These are phyloP conservation scores for Lepidocyrtinus sp. DNA, from an alignment of 2,888 invertebrate species.

Conservation along the genomic window DNA sequence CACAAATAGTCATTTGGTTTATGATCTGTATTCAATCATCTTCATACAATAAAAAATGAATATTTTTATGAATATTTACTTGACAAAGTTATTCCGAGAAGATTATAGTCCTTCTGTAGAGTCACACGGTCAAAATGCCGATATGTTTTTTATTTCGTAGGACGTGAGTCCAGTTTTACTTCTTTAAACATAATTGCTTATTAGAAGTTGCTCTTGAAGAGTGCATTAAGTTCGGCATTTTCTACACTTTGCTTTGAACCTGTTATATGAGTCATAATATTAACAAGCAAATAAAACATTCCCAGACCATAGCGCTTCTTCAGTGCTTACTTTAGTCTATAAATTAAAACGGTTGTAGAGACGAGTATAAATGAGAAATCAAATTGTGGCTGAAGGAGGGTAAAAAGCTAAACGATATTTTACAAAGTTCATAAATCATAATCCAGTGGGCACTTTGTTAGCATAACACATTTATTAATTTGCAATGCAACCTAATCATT, in stretches of 20 bases:
- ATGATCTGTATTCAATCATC: constrained; percentile 17
- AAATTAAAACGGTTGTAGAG: not conserved
- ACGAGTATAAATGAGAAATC: no score
- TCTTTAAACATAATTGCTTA: not conserved
- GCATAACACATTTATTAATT: constrained; percentile 47
- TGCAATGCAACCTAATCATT: constrained; percentile 37
- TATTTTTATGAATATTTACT: not conserved
- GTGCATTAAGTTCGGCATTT: constrained; percentile 31
- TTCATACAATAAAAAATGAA: no score
- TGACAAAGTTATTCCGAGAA: not conserved
- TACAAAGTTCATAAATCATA: constrained; percentile 42
- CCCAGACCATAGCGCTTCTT: not conserved
- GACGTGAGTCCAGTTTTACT: no score
- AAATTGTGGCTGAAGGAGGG: no score
- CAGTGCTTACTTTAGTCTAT: not conserved
- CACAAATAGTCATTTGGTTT: no score
- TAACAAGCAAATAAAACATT: constrained; percentile 42
- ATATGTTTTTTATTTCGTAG: no score
- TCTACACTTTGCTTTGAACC: constrained; percentile 37
- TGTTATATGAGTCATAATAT: constrained; percentile 42
- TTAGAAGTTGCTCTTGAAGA: not conserved
- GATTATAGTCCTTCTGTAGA: no score
- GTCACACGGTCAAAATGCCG: no score
- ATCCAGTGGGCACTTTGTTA: constrained; percentile 42
- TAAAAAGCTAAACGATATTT: constrained; percentile 32